Conservation (phyloP, 2,113 vertebrate species). For the Takifugu flavidus region DNA sequence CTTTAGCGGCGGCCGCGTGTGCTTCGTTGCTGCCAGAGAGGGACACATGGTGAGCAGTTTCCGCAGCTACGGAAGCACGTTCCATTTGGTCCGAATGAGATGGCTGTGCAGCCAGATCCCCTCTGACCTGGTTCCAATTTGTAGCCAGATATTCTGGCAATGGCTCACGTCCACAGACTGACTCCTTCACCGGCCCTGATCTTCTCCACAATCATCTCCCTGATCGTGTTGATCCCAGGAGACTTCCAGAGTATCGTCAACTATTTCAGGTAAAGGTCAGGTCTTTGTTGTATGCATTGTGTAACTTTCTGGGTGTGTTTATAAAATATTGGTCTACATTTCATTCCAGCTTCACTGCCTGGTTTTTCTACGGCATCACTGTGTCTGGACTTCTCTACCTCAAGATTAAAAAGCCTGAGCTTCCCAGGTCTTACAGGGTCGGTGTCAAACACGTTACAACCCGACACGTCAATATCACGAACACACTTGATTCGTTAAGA, state of each 20-base stretch:
- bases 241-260: conserved; percentile 84
- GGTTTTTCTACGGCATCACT: conserved; percentile 84
- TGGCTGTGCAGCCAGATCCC: neutral
- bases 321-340: conserved; percentile 12
- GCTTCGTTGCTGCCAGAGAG: conserved; percentile 86
- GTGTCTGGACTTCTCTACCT: conserved; percentile 84
- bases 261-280: conserved; percentile 77
- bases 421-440: conserved; percentile 82
- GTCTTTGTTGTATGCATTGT: neutral
- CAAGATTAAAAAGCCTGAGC: conserved; percentile 82
- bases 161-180: conserved; percentile 79
- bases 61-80: neutral
- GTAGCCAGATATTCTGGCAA: conserved; percentile 83
- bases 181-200: conserved; percentile 85
- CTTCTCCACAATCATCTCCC: conserved; percentile 78
- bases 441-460: conserved; percentile 13
- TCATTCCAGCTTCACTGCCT: conserved; percentile 80
- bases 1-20: conserved; percentile 81
- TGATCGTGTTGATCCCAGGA: conserved; percentile 80
- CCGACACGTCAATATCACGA: neutral
- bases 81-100: too few species aligned
- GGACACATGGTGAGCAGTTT: conserved; percentile 82
- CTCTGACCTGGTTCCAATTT: conserved; percentile 7
- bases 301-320: neutral
- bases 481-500: neutral